phyloP scores from a whole-genome alignment of 2,888 invertebrate species.

The Fissipunctia ypsillon region DNA sequence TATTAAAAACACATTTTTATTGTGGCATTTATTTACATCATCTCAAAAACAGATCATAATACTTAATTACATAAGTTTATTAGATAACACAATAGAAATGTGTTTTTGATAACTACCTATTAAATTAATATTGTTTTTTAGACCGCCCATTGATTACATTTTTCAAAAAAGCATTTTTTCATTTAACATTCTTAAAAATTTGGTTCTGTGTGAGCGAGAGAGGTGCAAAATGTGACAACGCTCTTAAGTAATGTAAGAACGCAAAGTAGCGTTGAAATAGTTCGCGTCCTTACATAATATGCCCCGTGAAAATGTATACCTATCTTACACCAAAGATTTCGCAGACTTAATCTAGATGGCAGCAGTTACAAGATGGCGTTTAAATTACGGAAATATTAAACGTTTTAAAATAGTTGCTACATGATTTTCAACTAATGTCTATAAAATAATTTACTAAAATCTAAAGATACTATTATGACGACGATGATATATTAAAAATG shows the following conservation, averaged over 20 bases:
- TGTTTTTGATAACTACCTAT: too few species aligned
- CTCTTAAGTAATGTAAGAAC: constrained; percentile 2
- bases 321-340: constrained; percentile 27
- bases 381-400: constrained; percentile 41
- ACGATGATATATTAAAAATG: constrained; percentile 42
- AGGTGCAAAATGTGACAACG: too few species aligned
- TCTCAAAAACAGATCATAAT: too few species aligned
- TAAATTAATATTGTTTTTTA: too few species aligned
- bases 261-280: background rate
- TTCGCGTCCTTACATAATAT: constrained; percentile 12
- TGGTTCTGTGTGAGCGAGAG: too few species aligned
- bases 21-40: too few species aligned
- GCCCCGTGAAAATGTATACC: constrained; percentile 21
- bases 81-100: too few species aligned
- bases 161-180: too few species aligned
- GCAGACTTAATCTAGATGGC: constrained; percentile 60
- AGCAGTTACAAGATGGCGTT: constrained; percentile 59
- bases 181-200: too few species aligned
- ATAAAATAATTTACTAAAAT: constrained; percentile 60
- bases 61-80: too few species aligned
- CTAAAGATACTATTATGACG: constrained; percentile 57
- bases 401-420: constrained; percentile 44
- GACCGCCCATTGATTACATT: too few species aligned
- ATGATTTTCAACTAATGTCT: constrained; percentile 29
- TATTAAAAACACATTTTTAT: too few species aligned